Conservation (phyloP, 2,888 invertebrate genomes). For the Eupithecia insigniata region DNA sequence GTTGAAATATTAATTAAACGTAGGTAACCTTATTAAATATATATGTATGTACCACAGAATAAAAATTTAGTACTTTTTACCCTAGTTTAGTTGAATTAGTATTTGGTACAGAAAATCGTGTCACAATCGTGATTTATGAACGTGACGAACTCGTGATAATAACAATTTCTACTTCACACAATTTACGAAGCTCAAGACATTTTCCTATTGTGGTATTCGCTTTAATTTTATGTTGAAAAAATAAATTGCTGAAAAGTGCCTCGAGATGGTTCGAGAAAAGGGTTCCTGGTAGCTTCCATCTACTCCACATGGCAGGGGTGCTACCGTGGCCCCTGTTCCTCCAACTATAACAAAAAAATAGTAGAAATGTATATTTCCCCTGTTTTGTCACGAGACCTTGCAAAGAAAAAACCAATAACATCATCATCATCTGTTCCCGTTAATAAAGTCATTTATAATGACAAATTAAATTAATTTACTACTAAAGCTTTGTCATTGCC, state of each 20-base stretch:
- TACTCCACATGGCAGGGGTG: too few relatives aligned
- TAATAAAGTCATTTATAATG: background rate
- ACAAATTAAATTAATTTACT: constrained; percentile 11
- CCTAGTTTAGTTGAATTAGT: background rate
- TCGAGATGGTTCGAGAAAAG: too few relatives aligned
- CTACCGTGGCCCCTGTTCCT: background rate
- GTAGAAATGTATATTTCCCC: background rate
- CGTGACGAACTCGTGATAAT: constrained; percentile 1
- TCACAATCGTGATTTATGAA: background rate
- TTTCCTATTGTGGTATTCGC: background rate
- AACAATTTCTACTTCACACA: background rate
- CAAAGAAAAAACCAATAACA: background rate
- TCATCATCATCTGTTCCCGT: background rate
- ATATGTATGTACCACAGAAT: too few relatives aligned
- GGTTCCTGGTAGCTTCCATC: too few relatives aligned
- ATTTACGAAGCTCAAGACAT: background rate
- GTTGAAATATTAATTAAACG: too few relatives aligned
- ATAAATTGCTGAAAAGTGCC: background rate
- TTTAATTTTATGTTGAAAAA: background rate
- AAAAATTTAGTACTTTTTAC: too few relatives aligned
- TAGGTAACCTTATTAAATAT: too few relatives aligned
- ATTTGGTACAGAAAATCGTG: background rate
- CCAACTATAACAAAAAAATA: background rate
- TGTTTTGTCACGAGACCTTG: background rate
- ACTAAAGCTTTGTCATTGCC: constrained; percentile 7